Evolutionary conservation across 2,113 vertebrate genomes (phyloP).

Genomic region (Neotragus pygmaeus): DNA sequence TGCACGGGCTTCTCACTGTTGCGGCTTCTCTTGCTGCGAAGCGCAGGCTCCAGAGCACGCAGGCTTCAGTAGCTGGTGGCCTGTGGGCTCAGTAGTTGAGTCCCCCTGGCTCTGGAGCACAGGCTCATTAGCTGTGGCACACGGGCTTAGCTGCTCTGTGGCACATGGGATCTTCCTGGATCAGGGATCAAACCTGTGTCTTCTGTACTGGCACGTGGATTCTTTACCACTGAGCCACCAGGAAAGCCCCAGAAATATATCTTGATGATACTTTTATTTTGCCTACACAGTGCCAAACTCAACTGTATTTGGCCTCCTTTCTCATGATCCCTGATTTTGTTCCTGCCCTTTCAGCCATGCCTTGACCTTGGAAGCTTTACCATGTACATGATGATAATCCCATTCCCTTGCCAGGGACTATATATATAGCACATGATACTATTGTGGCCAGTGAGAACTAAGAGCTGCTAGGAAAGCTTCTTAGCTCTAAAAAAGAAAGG

Average conservation of each 20-base stretch:
- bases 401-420: not conserved
- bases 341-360: not conserved
- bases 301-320: not conserved
- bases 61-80: not conserved
- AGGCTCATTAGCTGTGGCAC: not conserved
- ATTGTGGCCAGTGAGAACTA: not conserved
- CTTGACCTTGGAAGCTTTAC: not conserved
- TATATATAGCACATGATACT: not conserved
- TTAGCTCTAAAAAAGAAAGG: not conserved
- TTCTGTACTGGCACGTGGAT: not conserved
- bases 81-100: not conserved
- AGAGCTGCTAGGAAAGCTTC: not conserved
- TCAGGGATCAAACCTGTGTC: not conserved
- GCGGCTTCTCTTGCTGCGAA: not conserved
- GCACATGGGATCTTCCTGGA: not conserved
- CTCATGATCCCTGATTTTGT: not conserved
- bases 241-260: not conserved
- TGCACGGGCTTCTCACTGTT: not conserved
- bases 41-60: not conserved
- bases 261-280: not conserved
- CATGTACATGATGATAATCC: not conserved
- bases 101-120: not conserved
- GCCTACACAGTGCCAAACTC: not conserved
- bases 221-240: not conserved
- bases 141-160: not conserved